Percentiles rank a stretch among this genome's conserved stretches.
Evolutionary conservation across 2,797 vertebrate genomes (phyloP).

Genomic region (Arremon brunneinucha): DNA sequence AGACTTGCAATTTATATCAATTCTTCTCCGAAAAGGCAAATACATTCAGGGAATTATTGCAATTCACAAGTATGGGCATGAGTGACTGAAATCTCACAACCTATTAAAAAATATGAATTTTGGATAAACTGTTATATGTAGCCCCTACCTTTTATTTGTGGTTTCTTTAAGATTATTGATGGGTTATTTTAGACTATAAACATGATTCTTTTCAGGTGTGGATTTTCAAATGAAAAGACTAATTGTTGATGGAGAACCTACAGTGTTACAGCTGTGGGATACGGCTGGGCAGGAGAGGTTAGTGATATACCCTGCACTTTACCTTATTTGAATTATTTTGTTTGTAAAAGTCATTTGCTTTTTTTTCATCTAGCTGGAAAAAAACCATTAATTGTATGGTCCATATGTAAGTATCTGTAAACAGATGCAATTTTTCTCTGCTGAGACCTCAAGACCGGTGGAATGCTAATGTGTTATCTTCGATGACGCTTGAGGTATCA

Average conservation of each 20-base stretch:
- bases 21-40: not conserved
- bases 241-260: constrained; percentile 89
- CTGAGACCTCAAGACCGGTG: not conserved
- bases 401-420: not conserved
- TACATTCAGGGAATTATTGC: not conserved
- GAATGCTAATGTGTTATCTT: not conserved
- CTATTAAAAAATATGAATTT: not conserved
- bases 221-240: constrained; percentile 97
- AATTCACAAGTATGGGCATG: not conserved
- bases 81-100: not conserved
- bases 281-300: constrained; percentile 95
- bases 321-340: not conserved
- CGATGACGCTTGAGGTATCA: not conserved
- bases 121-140: not conserved
- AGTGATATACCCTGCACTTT: not conserved
- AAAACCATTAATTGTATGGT: not conserved
- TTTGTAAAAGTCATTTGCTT: not conserved
- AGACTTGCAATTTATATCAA: not conserved
- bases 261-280: constrained; percentile 91
- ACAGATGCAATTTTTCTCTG: not conserved
- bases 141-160: not conserved
- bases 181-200: not conserved
- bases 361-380: not conserved
- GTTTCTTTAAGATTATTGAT: not conserved
- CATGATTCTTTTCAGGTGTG: constrained; percentile 79